Base-by-base conservation (phyloP, 2,113 vertebrate species). In the Terrapene triunguis region DNA sequence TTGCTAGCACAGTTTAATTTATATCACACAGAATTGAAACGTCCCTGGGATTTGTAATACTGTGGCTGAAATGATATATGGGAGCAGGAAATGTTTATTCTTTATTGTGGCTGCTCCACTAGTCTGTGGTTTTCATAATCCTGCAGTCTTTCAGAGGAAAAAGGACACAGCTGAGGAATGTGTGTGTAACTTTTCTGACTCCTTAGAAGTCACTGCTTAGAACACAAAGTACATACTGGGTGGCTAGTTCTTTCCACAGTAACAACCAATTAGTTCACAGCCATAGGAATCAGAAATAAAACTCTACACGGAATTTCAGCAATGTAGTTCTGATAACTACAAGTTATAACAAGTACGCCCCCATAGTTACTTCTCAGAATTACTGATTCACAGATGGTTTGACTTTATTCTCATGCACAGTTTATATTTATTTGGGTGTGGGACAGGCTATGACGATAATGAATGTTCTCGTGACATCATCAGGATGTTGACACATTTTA, bases 361-460 rank as follows among this genome's bases (percentile, higher is more conserved):
- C 83, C 55, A 93, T 79, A 2, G 0, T 81, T 90, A 85, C 82
- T 79, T 90, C 84, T 87, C 69, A 78, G 8, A 78, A 19, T 22
- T 50, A 51, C 38, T 76, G 76, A 94, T 94, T 96, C 94, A 92
- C 95, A 92, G 94, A 89, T 47, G n/a, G 87, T 83, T 25, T 92
- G 93, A 87, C 74, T 92, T 95, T 42, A 74, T 95, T 94, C 83
- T 80, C 62, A 78, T 88, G 87, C 87, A 92, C 25, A 81, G 65
- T 5, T 8, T 93, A 95, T 94, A 89, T 93, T 92, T 96, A 81
- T 82, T 72, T 97, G 94, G 96, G 95, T 55, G 94, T 96, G 94
- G 95, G 69, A 51, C 80, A 87, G 76, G 88, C 44, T 76, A 47
- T 0, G 3, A 86, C 94, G 90, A 97, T 90, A 90, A 94, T 90